Evolutionary conservation across 2,113 vertebrate genomes (phyloP), one percentile per base, ranked within the genome.

Genomic region (Lampris megalopsis): DNA sequence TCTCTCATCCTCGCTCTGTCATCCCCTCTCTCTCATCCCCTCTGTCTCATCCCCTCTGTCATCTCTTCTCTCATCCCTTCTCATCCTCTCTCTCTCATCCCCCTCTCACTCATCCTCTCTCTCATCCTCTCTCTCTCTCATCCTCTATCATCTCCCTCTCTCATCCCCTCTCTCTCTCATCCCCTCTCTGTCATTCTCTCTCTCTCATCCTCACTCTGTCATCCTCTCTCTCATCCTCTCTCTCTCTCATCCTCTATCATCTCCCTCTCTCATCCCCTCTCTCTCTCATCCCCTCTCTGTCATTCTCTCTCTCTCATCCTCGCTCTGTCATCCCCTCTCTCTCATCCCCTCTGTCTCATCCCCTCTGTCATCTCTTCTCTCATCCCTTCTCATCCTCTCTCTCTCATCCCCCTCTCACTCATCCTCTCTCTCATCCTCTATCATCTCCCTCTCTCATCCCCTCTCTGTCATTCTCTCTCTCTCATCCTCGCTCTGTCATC

Each of bases 1-100:
- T 24, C 24, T 24, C 24, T 24, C 24, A 24, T 24, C 7, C n/a
- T n/a, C n/a, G n/a, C 24, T 24, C 24, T 24, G 0, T 24, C 24
- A 24, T 24, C 7, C 8, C 24, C 1, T 5, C 6, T 3, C 63
- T 11, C 48, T 24, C 48, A 2, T 45, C 36, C 50, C 53, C 66
- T 5, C n/a, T 35, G 8, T 52, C 11, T 50, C 47, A 4, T 48
- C 47, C 47, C 47, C 7, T 50, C 49, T 11, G 8, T 75, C 48
- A 47, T 62, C 43, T n/a, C 48, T 57, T 54, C 66, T 36, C 68
- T 43, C 68, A 45, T 52, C 10, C 38, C 47, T 42, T 63, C 62
- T 47, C 62, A 35, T 24, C 4, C 4, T 52, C 47, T 11, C 35
- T 50, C 47, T 43, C 1, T 3, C 3, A 1, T 24, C 49, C 50